Conservation (phyloP, 1,140 invertebrate genomes). For the Phenacoccus solenopsis region DNA sequence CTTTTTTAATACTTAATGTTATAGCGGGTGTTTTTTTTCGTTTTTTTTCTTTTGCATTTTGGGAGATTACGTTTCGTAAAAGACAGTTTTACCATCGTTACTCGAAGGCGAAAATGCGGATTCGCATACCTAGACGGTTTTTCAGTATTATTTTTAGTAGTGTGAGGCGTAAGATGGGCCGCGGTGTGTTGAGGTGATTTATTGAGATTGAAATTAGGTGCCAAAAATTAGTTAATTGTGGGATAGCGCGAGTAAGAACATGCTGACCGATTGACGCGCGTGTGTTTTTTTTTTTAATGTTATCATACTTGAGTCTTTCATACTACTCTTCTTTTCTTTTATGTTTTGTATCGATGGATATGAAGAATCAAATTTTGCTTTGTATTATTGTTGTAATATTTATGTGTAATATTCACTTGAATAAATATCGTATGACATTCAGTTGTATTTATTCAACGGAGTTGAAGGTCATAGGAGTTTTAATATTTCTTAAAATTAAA, state of each 20-base stretch:
- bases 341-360: neutral
- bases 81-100: neutral
- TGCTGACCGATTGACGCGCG: too few relatives aligned
- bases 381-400: neutral
- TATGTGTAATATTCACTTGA: conserved; percentile 2
- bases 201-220: neutral
- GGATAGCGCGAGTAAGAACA: neutral
- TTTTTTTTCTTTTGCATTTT: neutral
- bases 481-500: too few relatives aligned
- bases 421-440: neutral
- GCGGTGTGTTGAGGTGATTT: neutral
- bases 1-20: neutral
- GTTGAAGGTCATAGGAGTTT: too few relatives aligned
- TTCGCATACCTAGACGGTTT: neutral
- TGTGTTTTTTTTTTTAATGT: neutral
- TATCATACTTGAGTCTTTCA: neutral
- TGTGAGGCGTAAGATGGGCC: neutral
- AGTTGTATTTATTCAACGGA: neutral
- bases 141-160: neutral
- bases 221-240: neutral
- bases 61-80: neutral
- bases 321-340: neutral
- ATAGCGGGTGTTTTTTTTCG: neutral
- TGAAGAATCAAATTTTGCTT: neutral
- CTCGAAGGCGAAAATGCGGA: too few relatives aligned